Evolutionary conservation across 2,113 vertebrate species (phyloP), one percentile per base, ranked within the genome.

Genomic region (Oenanthe oenanthe): DNA sequence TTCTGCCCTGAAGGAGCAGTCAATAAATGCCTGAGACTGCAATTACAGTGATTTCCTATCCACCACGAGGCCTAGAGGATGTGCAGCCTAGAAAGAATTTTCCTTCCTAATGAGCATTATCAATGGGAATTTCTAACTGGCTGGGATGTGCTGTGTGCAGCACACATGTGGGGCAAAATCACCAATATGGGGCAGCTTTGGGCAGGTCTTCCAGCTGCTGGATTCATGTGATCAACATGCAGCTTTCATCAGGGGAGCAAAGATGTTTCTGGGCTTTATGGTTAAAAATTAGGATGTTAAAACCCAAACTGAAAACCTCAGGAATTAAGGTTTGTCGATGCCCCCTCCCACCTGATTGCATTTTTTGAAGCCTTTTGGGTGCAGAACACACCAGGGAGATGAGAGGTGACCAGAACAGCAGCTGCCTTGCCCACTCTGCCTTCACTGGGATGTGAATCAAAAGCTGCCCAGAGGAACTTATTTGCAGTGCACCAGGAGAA

Each of bases 21-120:
- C 95, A 90, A 89, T 91, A 92, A 94, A 74, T 74, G 63, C 60
- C 60, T 51, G 38, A 62, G 67, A 92, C 83, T 77, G 82, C 63
- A 92, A 91, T 82, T 62, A 85, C 63, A 38, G 34, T 36, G 40
- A 51, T 63, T 89, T 92, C 50, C 78, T 77, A 71, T 17, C 42
- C 72, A 91, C 51, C 85, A 85, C 63, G 89, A 91, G 63, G 63
- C 42, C 62, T 28, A 75, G 47, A 36, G 2, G 8, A 89, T 3
- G 5, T 22, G 24, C 51, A 76, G 43, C 28, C 47, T 83, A 48
- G 88, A 91, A 93, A 70, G 71, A 80, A 26, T 80, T 50, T 65
- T 71, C 85, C 58, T 83, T 85, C 36, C 47, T 85, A 82, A 60
- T 26, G 32, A 58, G 42, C 17, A 31, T 5, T 74, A 48, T 76